These are phyloP conservation scores for Phyto melanocephala DNA, from an alignment of 2,888 invertebrate species.

Conservation along the genomic window DNA sequence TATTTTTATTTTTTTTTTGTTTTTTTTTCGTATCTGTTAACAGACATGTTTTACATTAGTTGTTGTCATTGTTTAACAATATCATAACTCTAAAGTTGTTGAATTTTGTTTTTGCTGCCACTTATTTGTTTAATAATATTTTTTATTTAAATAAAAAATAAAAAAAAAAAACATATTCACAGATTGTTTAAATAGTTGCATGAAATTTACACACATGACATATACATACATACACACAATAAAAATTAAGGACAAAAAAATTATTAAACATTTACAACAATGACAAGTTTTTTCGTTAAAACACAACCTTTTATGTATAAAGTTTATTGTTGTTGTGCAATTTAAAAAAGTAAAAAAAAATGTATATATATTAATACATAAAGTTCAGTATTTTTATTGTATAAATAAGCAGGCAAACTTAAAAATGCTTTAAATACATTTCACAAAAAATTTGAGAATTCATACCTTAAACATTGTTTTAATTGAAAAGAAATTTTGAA, in stretches of 20 bases:
- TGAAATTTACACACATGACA: neutral
- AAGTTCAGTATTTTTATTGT: neutral
- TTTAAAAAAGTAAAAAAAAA: neutral
- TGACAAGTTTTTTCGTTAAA: neutral
- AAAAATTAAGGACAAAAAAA: neutral
- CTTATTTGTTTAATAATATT: neutral
- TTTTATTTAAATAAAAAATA: neutral
- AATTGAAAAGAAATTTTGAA: too few relatives aligned
- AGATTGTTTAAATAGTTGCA: constrained; percentile 7
- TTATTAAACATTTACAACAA: neutral
- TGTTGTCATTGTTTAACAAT: constrained; percentile 18
- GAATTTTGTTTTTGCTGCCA: neutral
- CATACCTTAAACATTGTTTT: too few relatives aligned
- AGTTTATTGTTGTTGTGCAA: neutral
- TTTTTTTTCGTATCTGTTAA: neutral
- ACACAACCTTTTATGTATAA: neutral
- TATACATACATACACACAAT: too few relatives aligned
- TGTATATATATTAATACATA: constrained; percentile 8
- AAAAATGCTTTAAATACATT: too few relatives aligned
- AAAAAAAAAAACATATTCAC: neutral
- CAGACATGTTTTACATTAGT: neutral
- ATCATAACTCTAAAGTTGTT: constrained; percentile 32
- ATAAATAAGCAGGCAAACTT: too few relatives aligned
- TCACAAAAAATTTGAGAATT: too few relatives aligned
- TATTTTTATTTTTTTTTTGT: neutral